Base-by-base conservation (phyloP, 2,797 vertebrate species). In the Diglossa cyanea region DNA sequence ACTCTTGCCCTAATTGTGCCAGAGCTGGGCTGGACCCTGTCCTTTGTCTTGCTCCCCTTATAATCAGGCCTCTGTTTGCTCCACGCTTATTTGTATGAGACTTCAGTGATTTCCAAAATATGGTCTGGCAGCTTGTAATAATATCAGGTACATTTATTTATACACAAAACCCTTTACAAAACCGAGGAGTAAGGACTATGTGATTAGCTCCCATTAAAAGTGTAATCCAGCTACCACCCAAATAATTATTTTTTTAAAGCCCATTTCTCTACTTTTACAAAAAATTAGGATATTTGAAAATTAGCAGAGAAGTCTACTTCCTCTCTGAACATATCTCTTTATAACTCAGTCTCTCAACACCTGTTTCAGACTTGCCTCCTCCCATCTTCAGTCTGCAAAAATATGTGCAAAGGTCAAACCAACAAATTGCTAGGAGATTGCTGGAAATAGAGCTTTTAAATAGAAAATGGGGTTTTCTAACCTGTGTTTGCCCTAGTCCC, bases 11-110 rank as follows among this genome's bases (percentile, higher is more conserved):
- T 80, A 24, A 7, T 6, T 9, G 50, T 61, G 37, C 53, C 30
- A 33, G 44, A 66, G 20, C 37, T 35, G 71, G 51, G 14, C 51
- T 82, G 37, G 21, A 62, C 21, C 20, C n/a, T 8, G 10, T 51
- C 30, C 70, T 71, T 95, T 0, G 0, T 62, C 19, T 89, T 0
- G 0, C 17, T 68, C 4, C 10, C 6, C 16, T 63, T 48, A 17
- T 25, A 26, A 55, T 62, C 62, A 76, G 16, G 14, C 5, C 26
- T 79, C 25, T 15, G 6, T 63, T 75, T 5, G 1, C n/a, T 63
- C 35, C 8, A 15, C 23, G 6, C 7, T 58, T 65, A 7, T 60
- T 93, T 73, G 6, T 62, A 39, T 0, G 0, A 82, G 75, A 55
- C 28, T 44, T 75, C 44, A 70, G 21, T 40, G 10, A 55, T 78